Percentiles rank a stretch among this genome's conserved stretches.
Conservation (phyloP, 2,888 invertebrate genomes). For the Barypeithes pellucidus region DNA sequence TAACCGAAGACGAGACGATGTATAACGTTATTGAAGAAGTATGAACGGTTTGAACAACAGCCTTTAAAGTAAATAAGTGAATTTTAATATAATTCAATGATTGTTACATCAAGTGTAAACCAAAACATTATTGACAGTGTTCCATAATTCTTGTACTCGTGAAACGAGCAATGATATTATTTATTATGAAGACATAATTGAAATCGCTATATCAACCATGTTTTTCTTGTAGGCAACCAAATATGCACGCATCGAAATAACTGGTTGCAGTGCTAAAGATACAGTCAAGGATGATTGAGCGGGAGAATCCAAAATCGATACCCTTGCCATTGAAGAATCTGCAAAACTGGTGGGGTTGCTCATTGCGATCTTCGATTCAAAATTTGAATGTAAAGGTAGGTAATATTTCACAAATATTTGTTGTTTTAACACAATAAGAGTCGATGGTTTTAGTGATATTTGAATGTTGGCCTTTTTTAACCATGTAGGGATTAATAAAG, state of each 20-base stretch:
- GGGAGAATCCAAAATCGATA: slow-evolving; percentile 36
- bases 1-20: too few species aligned
- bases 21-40: too few species aligned
- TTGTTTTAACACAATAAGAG: neutral
- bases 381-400: slow-evolving; percentile 30
- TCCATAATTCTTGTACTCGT: too few species aligned
- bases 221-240: slow-evolving; percentile 4
- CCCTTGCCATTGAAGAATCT: slow-evolving; percentile 22
- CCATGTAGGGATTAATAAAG: neutral
- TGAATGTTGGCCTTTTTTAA: neutral
- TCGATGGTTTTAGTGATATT: neutral
- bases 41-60: too few species aligned
- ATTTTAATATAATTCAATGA: too few species aligned
- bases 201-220: neutral
- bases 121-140: too few species aligned
- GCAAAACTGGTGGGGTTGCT: slow-evolving; percentile 27
- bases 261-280: neutral
- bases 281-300: slow-evolving; percentile 11
- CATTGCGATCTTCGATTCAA: slow-evolving; percentile 25
- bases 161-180: too few species aligned
- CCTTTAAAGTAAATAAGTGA: too few species aligned
- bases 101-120: too few species aligned
- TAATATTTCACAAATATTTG: slow-evolving; percentile 23
- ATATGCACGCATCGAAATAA: neutral
- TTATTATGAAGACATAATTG: too few species aligned